phyloP scores from a whole-genome alignment of 2,797 vertebrate species.

The Argyrosomus regius region DNA sequence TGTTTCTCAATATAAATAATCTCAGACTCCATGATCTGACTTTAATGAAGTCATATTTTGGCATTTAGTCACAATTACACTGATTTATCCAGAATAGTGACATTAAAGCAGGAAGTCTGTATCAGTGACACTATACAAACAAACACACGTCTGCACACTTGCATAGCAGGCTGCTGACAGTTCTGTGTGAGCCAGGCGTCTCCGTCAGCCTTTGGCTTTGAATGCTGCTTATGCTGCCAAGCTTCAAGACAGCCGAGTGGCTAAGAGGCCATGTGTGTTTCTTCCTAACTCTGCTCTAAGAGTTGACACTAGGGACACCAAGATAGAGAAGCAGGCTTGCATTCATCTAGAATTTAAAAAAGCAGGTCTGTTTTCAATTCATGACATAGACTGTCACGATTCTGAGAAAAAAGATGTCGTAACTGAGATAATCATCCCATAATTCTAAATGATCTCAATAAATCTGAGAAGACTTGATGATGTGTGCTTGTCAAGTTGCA shows the following conservation, averaged over 20 bases:
- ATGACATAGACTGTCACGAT: background rate
- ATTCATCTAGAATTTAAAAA: constrained; percentile 9
- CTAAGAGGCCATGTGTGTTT: constrained; percentile 30
- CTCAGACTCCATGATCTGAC: background rate
- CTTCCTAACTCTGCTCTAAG: background rate
- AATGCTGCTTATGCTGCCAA: constrained; percentile 18
- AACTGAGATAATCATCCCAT: constrained; percentile 10
- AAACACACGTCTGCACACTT: background rate
- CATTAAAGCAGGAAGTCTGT: constrained; percentile 1
- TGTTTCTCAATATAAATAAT: background rate
- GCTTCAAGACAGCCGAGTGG: constrained; percentile 18
- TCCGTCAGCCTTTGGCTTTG: constrained; percentile 28
- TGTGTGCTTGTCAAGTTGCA: background rate
- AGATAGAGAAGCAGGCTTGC: constrained; percentile 18
- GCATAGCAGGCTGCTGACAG: constrained; percentile 15
- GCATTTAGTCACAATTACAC: background rate
- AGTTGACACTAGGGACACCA: background rate
- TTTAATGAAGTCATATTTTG: background rate
- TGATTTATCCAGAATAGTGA: background rate
- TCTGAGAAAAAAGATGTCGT: background rate
- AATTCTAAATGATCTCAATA: constrained; percentile 1
- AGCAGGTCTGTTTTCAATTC: background rate
- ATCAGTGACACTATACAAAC: constrained; percentile 5
- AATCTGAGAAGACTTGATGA: constrained; percentile 12
- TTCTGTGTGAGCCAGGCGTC: constrained; percentile 18